phyloP scores from a whole-genome alignment of 2,797 vertebrate species.

The Poecile montanus region DNA sequence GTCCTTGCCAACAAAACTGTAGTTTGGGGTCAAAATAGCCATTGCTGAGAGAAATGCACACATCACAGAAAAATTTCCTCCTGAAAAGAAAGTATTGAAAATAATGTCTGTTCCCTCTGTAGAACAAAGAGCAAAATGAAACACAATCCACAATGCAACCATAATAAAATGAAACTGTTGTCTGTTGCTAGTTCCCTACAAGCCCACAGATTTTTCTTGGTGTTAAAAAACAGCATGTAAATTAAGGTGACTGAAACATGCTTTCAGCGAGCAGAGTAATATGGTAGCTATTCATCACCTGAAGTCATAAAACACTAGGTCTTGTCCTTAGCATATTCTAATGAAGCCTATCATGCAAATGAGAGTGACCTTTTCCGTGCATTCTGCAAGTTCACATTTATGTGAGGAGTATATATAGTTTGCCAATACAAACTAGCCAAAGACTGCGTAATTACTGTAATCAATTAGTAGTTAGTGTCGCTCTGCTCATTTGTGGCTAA shows the following conservation, averaged over 20 bases:
- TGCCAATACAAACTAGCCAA: constrained; percentile 93
- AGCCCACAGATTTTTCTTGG: constrained; percentile 78
- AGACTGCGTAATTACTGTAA: constrained; percentile 93
- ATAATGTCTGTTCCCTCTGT: not conserved
- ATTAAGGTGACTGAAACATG: constrained; percentile 93
- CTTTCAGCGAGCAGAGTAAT: constrained; percentile 86
- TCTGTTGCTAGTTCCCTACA: constrained; percentile 75
- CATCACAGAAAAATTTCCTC: not conserved
- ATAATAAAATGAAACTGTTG: constrained; percentile 81
- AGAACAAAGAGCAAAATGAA: constrained; percentile 41
- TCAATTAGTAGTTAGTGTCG: constrained; percentile 93
- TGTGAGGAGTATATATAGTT: constrained; percentile 86
- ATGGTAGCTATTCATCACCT: constrained; percentile 94
- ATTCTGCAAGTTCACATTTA: constrained; percentile 96
- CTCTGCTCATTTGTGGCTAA: constrained; percentile 89
- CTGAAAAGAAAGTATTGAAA: constrained; percentile 19
- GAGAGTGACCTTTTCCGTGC: constrained; percentile 92
- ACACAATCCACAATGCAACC: constrained; percentile 42
- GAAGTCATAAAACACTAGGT: constrained; percentile 90
- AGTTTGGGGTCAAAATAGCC: constrained; percentile 1
- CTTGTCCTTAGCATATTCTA: constrained; percentile 97
- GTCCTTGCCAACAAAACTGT: not conserved
- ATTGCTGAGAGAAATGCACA: not conserved
- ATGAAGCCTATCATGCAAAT: constrained; percentile 99
- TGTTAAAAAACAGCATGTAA: constrained; percentile 86